Evolutionary conservation across 2,797 vertebrate species (phyloP).

Genomic region (Petrocephalus schoutedeni): DNA sequence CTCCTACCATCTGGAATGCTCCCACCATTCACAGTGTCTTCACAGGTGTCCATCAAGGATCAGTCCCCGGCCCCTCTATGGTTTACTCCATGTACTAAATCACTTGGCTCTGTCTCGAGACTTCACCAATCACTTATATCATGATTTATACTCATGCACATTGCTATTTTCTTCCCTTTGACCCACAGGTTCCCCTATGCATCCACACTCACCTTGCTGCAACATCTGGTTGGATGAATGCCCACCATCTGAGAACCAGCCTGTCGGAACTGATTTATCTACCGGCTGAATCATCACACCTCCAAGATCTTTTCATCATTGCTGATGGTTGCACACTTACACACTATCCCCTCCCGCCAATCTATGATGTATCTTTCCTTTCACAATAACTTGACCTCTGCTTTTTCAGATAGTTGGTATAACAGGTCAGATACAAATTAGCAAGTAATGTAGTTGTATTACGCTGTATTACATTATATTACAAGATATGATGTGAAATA

Average conservation of each 20-base stretch:
- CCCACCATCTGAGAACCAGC: conserved; percentile 15
- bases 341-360: background rate
- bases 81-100: background rate
- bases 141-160: background rate
- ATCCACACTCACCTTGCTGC: conserved; percentile 13
- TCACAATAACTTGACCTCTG: conserved; percentile 4
- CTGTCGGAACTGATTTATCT: conserved; percentile 23
- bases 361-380: background rate
- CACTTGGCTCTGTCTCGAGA: background rate
- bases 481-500: background rate
- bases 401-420: background rate
- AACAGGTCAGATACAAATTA: background rate
- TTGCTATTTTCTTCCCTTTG: background rate
- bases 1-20: background rate
- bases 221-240: conserved; percentile 22
- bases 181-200: conserved; percentile 11
- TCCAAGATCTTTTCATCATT: conserved; percentile 21
- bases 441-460: background rate
- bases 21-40: background rate
- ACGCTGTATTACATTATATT: background rate
- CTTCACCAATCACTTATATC: background rate
- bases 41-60: conserved; percentile 9
- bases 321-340: conserved; percentile 2
- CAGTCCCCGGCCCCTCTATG: background rate
- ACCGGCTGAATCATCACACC: conserved; percentile 5